A percentile compares a stretch with the other conserved stretches of the same genome.
These are phyloP conservation scores for Dryococelus australis DNA, from an alignment of 2,888 invertebrate species.

Conservation along the genomic window DNA sequence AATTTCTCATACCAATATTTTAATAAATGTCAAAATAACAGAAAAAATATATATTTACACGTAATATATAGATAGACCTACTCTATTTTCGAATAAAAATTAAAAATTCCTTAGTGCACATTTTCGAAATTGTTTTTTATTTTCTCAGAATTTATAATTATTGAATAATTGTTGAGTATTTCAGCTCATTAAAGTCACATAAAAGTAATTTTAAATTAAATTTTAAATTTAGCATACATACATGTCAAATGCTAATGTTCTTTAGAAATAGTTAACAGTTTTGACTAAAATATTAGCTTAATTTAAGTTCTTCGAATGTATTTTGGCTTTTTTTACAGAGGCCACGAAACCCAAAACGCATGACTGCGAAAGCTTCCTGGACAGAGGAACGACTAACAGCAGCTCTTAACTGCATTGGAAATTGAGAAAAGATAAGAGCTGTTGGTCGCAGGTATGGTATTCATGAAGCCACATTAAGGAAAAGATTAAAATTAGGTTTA, in stretches of 20 bases:
- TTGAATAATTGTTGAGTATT: background rate
- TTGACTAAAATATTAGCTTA: background rate
- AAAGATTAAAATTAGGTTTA: constrained; percentile 22
- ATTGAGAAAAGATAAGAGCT: constrained; percentile 20
- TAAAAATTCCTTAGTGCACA: background rate
- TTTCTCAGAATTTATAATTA: background rate
- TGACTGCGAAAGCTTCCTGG: constrained; percentile 9
- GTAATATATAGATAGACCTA: background rate
- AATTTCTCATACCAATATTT: background rate
- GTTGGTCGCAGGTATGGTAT: constrained; percentile 4
- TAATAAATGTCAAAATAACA: background rate
- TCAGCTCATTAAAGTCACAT: background rate
- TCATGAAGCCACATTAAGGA: constrained; percentile 3
- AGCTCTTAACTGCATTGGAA: background rate
- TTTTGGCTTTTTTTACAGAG: background rate
- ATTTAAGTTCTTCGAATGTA: background rate
- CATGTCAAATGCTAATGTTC: background rate
- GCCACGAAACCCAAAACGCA: background rate
- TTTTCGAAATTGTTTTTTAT: too few species aligned
- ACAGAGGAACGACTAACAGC: constrained; percentile 11
- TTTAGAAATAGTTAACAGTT: background rate
- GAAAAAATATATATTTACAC: background rate
- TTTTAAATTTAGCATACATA: background rate
- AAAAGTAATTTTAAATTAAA: background rate
- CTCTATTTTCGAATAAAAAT: background rate